A percentile compares a stretch with the other conserved stretches of the same genome.
Evolutionary conservation across 2,888 invertebrate species (phyloP).

Genomic region (Netelia virgata): DNA sequence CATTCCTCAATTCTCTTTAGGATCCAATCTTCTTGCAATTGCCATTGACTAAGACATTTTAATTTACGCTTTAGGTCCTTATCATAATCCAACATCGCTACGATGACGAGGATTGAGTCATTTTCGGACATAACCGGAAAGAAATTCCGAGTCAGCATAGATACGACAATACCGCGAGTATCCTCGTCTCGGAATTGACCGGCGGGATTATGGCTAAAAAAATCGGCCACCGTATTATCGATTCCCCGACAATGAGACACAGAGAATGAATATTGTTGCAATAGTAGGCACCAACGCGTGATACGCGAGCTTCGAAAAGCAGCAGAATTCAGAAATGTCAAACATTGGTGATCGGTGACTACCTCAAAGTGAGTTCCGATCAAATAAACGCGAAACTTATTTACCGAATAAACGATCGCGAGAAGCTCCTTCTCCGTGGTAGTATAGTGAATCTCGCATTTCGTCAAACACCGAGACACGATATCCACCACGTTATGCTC

Average conservation of each 20-base stretch:
- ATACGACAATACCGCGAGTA: neutral
- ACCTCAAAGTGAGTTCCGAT: neutral
- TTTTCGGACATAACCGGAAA: neutral
- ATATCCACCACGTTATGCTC: slow-evolving; percentile 26
- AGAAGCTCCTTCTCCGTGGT: slow-evolving; percentile 1
- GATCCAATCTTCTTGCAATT: neutral
- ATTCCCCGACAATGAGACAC: slow-evolving; percentile 6
- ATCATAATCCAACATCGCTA: no score
- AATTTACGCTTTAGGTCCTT: no score
- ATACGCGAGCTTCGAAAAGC: slow-evolving; percentile 10
- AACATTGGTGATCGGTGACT: neutral
- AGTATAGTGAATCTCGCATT: neutral
- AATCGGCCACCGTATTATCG: neutral
- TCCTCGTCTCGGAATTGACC: neutral
- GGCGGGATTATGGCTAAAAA: slow-evolving; percentile 14
- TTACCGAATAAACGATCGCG: slow-evolving; percentile 7
- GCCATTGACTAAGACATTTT: no score
- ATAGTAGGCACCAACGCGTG: neutral
- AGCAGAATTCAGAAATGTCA: slow-evolving; percentile 5
- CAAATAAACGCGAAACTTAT: slow-evolving; percentile 18
- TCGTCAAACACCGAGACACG: neutral
- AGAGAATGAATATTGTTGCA: slow-evolving; percentile 3
- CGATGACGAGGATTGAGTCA: neutral
- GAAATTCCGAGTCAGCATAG: neutral
- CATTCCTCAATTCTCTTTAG: neutral